A percentile compares a stretch with the other conserved stretches of the same genome.
Evolutionary conservation across 2,797 vertebrate genomes (phyloP).

Genomic region (Stomatorhinus walkeri): DNA sequence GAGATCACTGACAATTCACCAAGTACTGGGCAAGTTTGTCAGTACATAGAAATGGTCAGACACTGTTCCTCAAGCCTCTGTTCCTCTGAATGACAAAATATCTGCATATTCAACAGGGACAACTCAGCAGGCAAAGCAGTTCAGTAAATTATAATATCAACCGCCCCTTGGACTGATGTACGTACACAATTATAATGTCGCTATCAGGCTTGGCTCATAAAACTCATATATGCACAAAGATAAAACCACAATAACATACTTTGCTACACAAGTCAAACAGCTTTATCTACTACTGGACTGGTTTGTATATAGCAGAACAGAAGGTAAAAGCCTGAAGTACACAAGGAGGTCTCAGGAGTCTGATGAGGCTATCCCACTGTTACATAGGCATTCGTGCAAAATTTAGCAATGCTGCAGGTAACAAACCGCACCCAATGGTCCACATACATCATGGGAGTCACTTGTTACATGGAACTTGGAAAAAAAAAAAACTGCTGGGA

Average conservation of each 20-base stretch:
- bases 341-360: no score
- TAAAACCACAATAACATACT: slow-evolving; percentile 26
- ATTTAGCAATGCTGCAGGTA: neutral
- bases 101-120: neutral
- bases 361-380: neutral
- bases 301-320: neutral
- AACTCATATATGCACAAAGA: slow-evolving; percentile 42
- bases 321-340: no score
- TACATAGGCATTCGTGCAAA: neutral
- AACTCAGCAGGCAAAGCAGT: neutral
- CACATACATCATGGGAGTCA: neutral
- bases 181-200: neutral
- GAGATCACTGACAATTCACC: neutral
- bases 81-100: neutral
- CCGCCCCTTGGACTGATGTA: neutral
- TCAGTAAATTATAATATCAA: neutral
- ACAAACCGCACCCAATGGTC: neutral
- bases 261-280: neutral
- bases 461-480: neutral
- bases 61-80: neutral
- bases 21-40: neutral
- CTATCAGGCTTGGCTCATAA: slow-evolving; percentile 38
- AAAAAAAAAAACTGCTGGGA: neutral
- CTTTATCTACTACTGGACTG: neutral
- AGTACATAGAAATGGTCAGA: neutral